phyloP scores from a whole-genome alignment of 1,140 invertebrate species.

The Drosophila persimilis region DNA sequence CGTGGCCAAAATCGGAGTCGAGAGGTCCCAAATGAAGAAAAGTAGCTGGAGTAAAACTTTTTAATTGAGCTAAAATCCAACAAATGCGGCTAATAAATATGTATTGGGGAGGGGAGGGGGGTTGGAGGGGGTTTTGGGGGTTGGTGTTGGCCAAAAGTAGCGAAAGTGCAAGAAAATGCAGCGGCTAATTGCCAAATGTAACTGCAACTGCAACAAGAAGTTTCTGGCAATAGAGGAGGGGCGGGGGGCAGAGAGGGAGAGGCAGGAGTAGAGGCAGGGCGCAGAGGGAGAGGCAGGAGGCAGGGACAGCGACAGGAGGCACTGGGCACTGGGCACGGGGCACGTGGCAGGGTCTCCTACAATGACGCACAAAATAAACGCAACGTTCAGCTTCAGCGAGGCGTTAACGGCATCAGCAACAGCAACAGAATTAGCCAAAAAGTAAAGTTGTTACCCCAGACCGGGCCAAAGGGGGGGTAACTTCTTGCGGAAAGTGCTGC shows the following conservation, averaged over 20 bases:
- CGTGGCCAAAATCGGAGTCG: slow-evolving; percentile 33
- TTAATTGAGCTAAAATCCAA: slow-evolving; percentile 81
- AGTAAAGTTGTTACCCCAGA: slow-evolving; percentile 56
- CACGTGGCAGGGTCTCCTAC: slow-evolving; percentile 8
- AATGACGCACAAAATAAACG: slow-evolving; percentile 69
- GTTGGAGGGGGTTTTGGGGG: too few species aligned
- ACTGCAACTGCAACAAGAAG: slow-evolving; percentile 41
- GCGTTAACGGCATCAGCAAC: slow-evolving; percentile 72
- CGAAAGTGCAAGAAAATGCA: slow-evolving; percentile 58
- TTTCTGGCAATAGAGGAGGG: slow-evolving; percentile 10
- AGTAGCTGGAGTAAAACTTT: slow-evolving; percentile 76
- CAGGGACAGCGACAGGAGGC: not conserved
- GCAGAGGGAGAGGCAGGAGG: not conserved
- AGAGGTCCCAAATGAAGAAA: slow-evolving; percentile 73
- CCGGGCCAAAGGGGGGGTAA: slow-evolving; percentile 18
- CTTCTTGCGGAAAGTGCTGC: slow-evolving; percentile 69
- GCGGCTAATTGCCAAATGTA: slow-evolving; percentile 77
- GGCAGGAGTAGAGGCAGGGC: not conserved
- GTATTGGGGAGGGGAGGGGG: slow-evolving; percentile 51
- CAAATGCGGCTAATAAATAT: slow-evolving; percentile 81
- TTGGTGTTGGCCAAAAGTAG: slow-evolving; percentile 23
- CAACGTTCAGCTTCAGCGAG: slow-evolving; percentile 70
- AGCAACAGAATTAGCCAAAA: slow-evolving; percentile 80
- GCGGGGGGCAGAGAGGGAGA: slow-evolving; percentile 7
- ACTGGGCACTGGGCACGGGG: slow-evolving; percentile 1